Evolutionary conservation across 2,797 vertebrate species (phyloP).

Genomic region (Ctenosaura bakeri): DNA sequence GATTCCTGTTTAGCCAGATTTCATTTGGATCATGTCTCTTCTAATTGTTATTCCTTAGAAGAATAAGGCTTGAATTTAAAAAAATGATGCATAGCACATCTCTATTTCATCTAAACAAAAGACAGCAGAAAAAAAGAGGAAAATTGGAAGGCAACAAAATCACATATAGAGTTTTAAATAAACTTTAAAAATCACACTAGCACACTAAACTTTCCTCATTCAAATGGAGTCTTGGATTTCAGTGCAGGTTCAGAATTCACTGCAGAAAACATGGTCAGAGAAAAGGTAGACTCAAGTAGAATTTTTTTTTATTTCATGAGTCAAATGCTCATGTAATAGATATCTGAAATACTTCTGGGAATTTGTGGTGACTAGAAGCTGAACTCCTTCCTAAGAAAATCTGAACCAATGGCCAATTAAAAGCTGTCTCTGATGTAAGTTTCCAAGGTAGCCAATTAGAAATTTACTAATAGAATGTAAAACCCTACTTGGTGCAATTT

Average conservation of each 20-base stretch:
- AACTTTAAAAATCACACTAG: background rate
- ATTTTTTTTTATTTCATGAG: background rate
- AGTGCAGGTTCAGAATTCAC: background rate
- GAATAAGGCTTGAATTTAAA: too few species aligned
- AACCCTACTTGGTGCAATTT: too few species aligned
- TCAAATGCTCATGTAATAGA: background rate
- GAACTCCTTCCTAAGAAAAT: background rate
- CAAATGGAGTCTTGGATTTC: too few species aligned
- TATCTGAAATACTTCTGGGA: background rate
- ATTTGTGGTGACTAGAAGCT: background rate
- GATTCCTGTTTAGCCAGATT: too few species aligned
- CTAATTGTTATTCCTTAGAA: too few species aligned
- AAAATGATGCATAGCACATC: background rate
- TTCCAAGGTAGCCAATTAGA: background rate
- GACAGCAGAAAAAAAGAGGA: background rate
- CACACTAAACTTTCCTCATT: background rate
- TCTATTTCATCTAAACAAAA: background rate
- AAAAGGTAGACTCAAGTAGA: background rate
- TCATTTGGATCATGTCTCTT: too few species aligned
- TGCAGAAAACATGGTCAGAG: background rate
- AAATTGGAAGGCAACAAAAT: background rate
- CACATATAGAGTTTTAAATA: background rate
- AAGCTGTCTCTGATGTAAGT: background rate
- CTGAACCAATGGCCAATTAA: background rate
- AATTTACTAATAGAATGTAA: background rate